phyloP scores from a whole-genome alignment of 2,797 vertebrate genomes.

The Protosalanx chinensis region DNA sequence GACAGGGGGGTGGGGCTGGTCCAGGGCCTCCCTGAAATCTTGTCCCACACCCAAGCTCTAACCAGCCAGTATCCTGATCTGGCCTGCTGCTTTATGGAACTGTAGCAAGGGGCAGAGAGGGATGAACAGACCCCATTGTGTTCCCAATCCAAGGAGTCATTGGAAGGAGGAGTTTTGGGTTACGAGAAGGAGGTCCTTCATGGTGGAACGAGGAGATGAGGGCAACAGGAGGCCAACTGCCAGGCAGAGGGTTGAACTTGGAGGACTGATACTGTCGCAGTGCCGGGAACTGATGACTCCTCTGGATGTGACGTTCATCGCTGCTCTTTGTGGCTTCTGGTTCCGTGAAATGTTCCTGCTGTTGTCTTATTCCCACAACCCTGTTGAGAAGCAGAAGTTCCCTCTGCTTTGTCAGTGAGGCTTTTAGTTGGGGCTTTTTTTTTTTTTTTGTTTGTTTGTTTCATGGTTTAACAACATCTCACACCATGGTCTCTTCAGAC shows the following conservation, averaged over 20 bases:
- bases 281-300: conserved; percentile 68
- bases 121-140: conserved; percentile 73
- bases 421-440: too few relatives aligned
- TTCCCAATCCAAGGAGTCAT: conserved; percentile 64
- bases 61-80: conserved; percentile 61
- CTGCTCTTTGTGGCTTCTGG: conserved; percentile 64
- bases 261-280: conserved; percentile 56
- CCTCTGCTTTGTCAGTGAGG: too few relatives aligned
- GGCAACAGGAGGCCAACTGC: conserved; percentile 64
- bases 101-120: conserved; percentile 49
- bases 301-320: conserved; percentile 58
- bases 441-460: too few relatives aligned
- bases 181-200: conserved; percentile 69
- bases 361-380: not conserved
- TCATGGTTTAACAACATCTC: too few relatives aligned
- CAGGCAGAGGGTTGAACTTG: conserved; percentile 46
- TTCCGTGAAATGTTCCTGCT: conserved; percentile 1
- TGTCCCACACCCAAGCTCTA: conserved; percentile 50
- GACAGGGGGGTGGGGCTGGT: conserved; percentile 27
- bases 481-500: conserved; percentile 51
- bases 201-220: conserved; percentile 65
- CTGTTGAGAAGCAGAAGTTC: too few relatives aligned
- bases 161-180: conserved; percentile 70
- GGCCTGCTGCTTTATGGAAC: conserved; percentile 64
- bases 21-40: conserved; percentile 39